Percentiles rank a stretch among this genome's conserved stretches.
Conservation (phyloP, 2,888 invertebrate genomes). For the Tipula vernalis region DNA sequence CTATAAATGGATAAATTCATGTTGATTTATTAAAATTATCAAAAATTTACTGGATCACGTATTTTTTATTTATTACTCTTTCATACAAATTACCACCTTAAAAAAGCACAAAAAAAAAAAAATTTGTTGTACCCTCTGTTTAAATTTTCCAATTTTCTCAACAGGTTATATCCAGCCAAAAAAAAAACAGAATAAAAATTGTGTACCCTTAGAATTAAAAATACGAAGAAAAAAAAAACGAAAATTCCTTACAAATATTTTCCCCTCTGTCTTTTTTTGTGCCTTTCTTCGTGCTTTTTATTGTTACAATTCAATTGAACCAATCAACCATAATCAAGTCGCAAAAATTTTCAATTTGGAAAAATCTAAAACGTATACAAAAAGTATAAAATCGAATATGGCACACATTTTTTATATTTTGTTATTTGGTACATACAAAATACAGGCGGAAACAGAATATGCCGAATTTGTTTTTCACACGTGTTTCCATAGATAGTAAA, state of each 20-base stretch:
- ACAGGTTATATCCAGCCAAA: background rate
- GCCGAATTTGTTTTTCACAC: background rate
- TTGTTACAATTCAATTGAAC: background rate
- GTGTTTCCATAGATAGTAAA: background rate
- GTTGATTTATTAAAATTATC: background rate
- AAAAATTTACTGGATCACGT: background rate
- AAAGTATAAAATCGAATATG: background rate
- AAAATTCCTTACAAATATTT: background rate
- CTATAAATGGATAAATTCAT: background rate
- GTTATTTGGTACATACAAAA: background rate
- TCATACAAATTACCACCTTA: background rate
- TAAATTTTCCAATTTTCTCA: background rate
- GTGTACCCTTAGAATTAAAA: background rate
- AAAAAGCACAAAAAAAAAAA: background rate
- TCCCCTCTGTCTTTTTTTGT: background rate
- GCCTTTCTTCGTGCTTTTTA: background rate
- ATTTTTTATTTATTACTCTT: background rate
- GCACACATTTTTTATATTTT: background rate
- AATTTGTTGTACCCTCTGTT: background rate
- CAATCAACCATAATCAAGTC: slow-evolving; percentile 4
- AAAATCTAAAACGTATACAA: background rate
- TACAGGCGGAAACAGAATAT: background rate
- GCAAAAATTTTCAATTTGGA: background rate
- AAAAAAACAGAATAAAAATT: background rate
- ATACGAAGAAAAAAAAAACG: background rate